Evolutionary conservation across 2,113 vertebrate species (phyloP).

Genomic region (Potamarius usumacintae): DNA sequence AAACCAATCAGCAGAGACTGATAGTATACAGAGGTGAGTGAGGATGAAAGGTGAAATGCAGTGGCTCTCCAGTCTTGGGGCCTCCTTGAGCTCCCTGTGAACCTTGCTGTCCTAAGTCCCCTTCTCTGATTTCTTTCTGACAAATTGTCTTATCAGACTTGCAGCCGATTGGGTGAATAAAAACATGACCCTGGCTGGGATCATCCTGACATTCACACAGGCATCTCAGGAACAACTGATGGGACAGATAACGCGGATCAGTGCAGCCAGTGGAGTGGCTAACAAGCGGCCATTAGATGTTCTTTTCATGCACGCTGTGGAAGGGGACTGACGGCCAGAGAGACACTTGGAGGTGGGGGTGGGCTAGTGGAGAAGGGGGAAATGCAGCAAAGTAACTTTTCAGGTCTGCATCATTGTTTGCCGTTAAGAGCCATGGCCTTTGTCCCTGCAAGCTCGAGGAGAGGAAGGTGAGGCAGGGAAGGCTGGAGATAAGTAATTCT

Average conservation of each 20-base stretch:
- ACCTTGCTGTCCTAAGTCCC: conserved; percentile 62
- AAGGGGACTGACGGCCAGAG: conserved; percentile 59
- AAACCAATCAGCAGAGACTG: conserved; percentile 22
- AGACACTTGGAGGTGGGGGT: conserved; percentile 60
- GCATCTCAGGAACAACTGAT: conserved; percentile 74
- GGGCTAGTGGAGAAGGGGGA: not conserved
- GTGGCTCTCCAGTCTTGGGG: conserved; percentile 33
- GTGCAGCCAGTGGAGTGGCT: conserved; percentile 81
- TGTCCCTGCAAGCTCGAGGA: conserved; percentile 63
- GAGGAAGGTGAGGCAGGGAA: conserved; percentile 35
- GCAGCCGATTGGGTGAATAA: conserved; percentile 75
- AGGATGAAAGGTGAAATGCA: conserved; percentile 39
- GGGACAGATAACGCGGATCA: conserved; percentile 72
- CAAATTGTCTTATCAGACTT: conserved; percentile 79
- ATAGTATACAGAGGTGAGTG: conserved; percentile 15
- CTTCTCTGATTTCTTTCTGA: conserved; percentile 80
- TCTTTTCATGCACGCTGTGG: conserved; percentile 82
- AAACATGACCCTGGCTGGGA: conserved; percentile 78
- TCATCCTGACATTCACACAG: conserved; percentile 73
- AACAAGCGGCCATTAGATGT: conserved; percentile 89
- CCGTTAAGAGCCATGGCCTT: conserved; percentile 78
- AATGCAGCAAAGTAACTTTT: conserved; percentile 69
- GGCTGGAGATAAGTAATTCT: conserved; percentile 55
- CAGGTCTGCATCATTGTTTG: conserved; percentile 79
- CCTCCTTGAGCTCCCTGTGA: conserved; percentile 48